Base-by-base conservation (phyloP, 64 coral and sea anemone genomes). In the Actinia tenebrosa region DNA sequence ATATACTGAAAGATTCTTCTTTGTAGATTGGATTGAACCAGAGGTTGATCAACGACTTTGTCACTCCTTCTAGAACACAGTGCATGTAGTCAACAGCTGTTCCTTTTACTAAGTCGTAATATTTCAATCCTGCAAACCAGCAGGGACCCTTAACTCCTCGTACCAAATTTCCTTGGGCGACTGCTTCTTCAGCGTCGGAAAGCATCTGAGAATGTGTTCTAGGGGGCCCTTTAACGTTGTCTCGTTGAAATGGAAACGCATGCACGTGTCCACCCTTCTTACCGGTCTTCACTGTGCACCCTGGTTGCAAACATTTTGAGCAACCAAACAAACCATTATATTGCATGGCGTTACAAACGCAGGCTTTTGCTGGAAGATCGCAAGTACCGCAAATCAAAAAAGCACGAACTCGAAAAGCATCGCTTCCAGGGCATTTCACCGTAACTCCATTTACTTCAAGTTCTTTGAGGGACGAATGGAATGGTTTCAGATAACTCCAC, bases 251-350 rank as follows among this genome's bases (percentile, higher is more conserved):
- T 68, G 82, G 69, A 30, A 83, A 90, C 10, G 85, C 64, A 90
- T 83, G 83, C 6, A 54, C 23, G 23, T 90, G 84, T 11, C 81
- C 83, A 45, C 43, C 18, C 26, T 84, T 83, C 43, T 82, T 71
- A 5, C 19, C 79, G 6, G 88, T 89, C 30, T 25, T 83, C 1
- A 87, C 85, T 22, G 88, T 90, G 52, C 63, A 56, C 3, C 92
- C 92, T 59, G 88, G 53, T 87, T 90, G 84, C 23, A 64, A 46
- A 61, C 86, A 94, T 45, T 64, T 84, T 80, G 60, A 84, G 75
- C 89, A 95, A 71, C 89, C 93, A 44, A 69, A 91, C 23, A 56
- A 80, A 2, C 89, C 87, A 83, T 95, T 95, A 71, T 80, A 91
- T 56, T 91, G 93, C 3, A 91, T 25, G 5, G 58, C 80, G 45